Percentiles rank a stretch among this genome's conserved stretches.
phyloP scores from a whole-genome alignment of 2,113 vertebrate genomes.

The Sapajus apella region DNA sequence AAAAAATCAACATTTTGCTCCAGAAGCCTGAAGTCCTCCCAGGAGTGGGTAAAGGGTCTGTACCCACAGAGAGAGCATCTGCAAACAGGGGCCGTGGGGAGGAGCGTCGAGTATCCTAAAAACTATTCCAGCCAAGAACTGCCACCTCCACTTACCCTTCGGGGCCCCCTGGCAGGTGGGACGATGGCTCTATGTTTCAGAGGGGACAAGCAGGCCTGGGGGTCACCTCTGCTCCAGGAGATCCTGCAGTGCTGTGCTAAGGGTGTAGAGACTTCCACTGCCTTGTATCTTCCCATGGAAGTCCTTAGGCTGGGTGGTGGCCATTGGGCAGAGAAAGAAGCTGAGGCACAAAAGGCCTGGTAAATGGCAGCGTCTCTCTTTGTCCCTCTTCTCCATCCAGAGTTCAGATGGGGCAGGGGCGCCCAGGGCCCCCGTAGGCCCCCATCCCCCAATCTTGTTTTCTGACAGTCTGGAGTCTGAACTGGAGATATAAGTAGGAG shows the following conservation, averaged over 20 bases:
- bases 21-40: neutral
- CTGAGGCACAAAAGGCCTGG: slow-evolving; percentile 10
- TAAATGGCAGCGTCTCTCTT: neutral
- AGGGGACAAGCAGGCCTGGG: neutral
- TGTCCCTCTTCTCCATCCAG: neutral
- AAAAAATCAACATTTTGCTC: neutral
- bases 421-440: too few relatives aligned
- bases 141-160: neutral
- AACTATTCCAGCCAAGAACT: neutral
- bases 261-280: neutral
- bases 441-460: neutral
- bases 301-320: neutral
- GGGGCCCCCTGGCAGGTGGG: neutral
- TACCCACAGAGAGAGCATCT: neutral
- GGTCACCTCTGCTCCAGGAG: neutral
- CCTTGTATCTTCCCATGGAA: neutral
- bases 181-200: neutral
- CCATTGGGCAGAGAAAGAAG: neutral
- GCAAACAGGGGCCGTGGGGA: neutral
- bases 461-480: neutral
- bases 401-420: neutral
- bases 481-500: neutral
- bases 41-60: neutral
- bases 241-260: neutral
- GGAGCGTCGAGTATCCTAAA: neutral